Base-by-base conservation (phyloP, 1,140 invertebrate species). In the Dysdera silvatica region DNA sequence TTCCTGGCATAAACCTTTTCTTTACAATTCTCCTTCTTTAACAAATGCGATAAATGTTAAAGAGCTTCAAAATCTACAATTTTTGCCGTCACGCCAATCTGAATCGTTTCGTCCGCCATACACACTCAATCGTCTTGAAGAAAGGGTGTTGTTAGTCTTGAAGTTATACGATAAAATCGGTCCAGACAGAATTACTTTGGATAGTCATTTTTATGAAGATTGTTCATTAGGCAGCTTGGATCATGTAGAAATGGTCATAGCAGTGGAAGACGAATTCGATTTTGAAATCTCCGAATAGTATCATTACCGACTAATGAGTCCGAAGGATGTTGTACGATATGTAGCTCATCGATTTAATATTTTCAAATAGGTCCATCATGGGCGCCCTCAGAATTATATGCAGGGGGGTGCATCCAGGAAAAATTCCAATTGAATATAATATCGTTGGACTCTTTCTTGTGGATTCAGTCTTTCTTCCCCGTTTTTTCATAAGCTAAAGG, bases 241-340 rank as follows among this genome's bases (percentile, higher is more conserved):
- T 79, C 94, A 98, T 79, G 95, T 99, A 31, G 96, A 99, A 82
- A 85, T 99, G 35, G 95, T 99, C 57, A 98, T 98, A 91, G 93
- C 94, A 0, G 93, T 99, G 81, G 96, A 99, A 78, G 95, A 99
- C 82, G 96, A 99, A 79, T 99, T 99, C 81, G 91, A 86, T 56
- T 98, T 98, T 82, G 95, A 99, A 83, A 99, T 99, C 74, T 95
- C 95, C 14, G 96, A 98, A 79, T 83, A 80, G 60, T 94, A 98
- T 82, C 90, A 94, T n/a, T 94, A 98, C 72, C 88, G 85, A 74
- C 80, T 99, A 54, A 76, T 93, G 65, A 87, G 83, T 76, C 94
- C 94, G 61, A 81, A 80, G 69, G 91, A 97, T 76, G 93, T 99
- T 75, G 85, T 96, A 66, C 84, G 87, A 79, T 99, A 98, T 76